phyloP scores from a whole-genome alignment of 2,888 invertebrate genomes.

The Oxytorus armatus region DNA sequence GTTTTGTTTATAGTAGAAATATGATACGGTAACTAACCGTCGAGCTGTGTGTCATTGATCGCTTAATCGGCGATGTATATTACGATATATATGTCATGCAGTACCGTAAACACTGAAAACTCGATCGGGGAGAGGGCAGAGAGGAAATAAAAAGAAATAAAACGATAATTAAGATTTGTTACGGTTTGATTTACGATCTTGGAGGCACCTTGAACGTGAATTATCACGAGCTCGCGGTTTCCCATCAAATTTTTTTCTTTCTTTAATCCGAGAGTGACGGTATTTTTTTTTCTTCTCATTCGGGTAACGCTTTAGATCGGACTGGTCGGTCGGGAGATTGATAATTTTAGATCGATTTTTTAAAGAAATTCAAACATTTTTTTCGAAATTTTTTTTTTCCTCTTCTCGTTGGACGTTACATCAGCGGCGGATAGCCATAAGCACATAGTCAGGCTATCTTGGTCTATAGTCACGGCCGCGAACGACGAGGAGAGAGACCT shows the following conservation, averaged over 20 bases:
- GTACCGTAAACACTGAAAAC: background rate
- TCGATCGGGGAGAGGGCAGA: too few species aligned
- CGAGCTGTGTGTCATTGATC: constrained; percentile 63
- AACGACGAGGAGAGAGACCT: constrained; percentile 20
- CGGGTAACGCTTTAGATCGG: background rate
- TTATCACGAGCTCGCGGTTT: constrained; percentile 38
- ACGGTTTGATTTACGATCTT: constrained; percentile 19
- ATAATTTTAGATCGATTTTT: too few species aligned
- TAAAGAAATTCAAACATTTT: too few species aligned
- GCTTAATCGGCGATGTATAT: constrained; percentile 61
- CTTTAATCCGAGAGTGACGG: background rate
- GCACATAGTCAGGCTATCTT: constrained; percentile 17
- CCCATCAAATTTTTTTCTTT: constrained; percentile 12
- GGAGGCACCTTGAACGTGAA: constrained; percentile 57
- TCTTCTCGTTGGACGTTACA: too few species aligned
- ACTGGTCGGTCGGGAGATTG: too few species aligned
- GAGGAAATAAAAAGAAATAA: constrained; percentile 13
- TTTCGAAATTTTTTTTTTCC: too few species aligned
- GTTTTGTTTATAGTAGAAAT: constrained; percentile 37
- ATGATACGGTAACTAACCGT: constrained; percentile 49
- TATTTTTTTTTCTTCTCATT: background rate
- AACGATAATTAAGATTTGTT: constrained; percentile 18
- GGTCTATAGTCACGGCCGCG: too few species aligned
- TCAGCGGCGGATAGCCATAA: constrained; percentile 37
- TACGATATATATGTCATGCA: constrained; percentile 36